Base-by-base conservation (phyloP, 1,140 invertebrate genomes). In the Prorops nasuta region DNA sequence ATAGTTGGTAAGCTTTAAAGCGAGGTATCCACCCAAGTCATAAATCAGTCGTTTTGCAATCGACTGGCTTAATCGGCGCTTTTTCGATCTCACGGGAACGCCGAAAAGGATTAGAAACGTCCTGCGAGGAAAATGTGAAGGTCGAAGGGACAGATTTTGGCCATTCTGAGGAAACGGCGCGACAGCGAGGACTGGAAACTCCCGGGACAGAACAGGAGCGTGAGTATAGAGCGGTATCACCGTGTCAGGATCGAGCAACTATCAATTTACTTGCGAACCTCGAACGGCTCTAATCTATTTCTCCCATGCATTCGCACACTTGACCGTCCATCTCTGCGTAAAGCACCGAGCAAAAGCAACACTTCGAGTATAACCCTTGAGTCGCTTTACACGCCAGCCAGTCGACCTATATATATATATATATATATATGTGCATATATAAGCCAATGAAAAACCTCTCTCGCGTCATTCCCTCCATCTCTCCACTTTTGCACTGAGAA, bases 241-340 rank as follows among this genome's bases (percentile, higher is more conserved):
- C 54, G n/a, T n/a, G n/a, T n/a, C n/a, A n/a, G n/a, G 59, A 49
- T 40, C 52, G 46, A 56, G 51, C 44, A 50, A 44, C 64, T 61
- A 68, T 71, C 62, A 71, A 69, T 71, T 69, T 6, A 65, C 51
- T 53, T 51, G 51, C 49, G 55, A 63, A 46, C 55, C 52, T 60
- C 50, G 34, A 54, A 49, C 41, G 41, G 40, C 50, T 54, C 60
- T 57, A 64, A 72, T 69, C 63, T 68, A 70, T 67, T 67, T 67
- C 54, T 56, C 56, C 38, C 52, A 53, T 54, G 45, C n/a, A n/a
- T n/a, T n/a, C n/a, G n/a, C 54, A 42, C 51, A 53, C 52, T 58
- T 58, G 64, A 58, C 60, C 56, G 56, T 53, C 52, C 58, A 59
- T 61, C 61, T 53, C 47, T 51, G 61, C 58, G 21, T 50, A 54